These are phyloP conservation scores for Loriculus beryllinus DNA, from an alignment of 2,797 vertebrate species.

Conservation along the genomic window DNA sequence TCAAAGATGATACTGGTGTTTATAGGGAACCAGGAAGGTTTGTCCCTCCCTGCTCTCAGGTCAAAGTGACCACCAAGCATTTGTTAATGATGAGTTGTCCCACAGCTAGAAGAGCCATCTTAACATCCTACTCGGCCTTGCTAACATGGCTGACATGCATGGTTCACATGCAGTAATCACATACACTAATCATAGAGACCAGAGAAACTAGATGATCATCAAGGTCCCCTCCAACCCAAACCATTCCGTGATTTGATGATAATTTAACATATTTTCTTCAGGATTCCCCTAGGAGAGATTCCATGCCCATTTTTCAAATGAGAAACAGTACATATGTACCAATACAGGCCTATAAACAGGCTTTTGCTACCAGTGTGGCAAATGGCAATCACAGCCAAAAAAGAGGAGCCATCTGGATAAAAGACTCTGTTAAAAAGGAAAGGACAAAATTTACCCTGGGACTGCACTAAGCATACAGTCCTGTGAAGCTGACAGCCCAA, in stretches of 20 bases:
- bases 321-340: not conserved
- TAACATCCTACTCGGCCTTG: not conserved
- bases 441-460: not conserved
- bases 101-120: not conserved
- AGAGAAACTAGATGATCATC: not conserved
- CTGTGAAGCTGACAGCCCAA: not conserved
- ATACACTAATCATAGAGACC: not conserved
- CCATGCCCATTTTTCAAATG: not conserved
- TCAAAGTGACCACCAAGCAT: rapidly evolving
- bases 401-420: rapidly evolving
- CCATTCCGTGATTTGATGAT: not conserved
- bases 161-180: not conserved
- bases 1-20: rapidly evolving
- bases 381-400: not conserved
- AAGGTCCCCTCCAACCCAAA: not conserved
- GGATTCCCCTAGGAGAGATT: not conserved
- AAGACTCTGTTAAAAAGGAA: not conserved
- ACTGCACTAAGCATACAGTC: not conserved
- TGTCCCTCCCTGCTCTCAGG: not conserved
- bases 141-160: not conserved
- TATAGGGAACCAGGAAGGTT: not conserved
- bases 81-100: not conserved
- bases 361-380: not conserved
- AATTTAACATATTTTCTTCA: not conserved
- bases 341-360: not conserved